Evolutionary conservation across 2,113 vertebrate genomes (phyloP).

Genomic region (Tragulus kanchil): DNA sequence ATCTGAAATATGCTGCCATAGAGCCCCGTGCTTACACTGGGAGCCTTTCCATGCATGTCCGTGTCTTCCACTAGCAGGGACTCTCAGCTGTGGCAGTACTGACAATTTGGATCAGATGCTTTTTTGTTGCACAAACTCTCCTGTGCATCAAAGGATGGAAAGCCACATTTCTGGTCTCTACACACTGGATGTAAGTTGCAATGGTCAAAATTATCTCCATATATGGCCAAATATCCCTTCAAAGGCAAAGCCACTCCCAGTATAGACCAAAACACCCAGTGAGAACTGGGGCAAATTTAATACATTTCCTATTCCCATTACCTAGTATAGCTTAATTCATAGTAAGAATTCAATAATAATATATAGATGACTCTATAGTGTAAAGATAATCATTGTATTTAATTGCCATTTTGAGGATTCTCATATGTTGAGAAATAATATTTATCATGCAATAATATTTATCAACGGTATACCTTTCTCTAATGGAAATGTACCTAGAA

Average conservation of each 20-base stretch:
- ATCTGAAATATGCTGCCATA: background rate
- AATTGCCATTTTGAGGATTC: background rate
- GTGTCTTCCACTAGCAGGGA: background rate
- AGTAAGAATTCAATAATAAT: background rate
- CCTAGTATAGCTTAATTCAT: background rate
- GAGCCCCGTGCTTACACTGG: background rate
- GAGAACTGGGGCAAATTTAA: background rate
- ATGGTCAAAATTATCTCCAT: slow-evolving; percentile 16
- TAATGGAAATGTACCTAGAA: background rate
- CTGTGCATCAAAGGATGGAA: background rate
- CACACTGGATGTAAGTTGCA: background rate
- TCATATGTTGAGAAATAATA: background rate
- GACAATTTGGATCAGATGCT: background rate
- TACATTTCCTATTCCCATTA: background rate
- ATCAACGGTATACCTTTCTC: background rate
- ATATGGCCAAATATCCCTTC: background rate
- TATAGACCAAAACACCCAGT: background rate
- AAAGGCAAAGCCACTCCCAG: background rate
- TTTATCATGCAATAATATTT: background rate
- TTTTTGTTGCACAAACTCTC: background rate
- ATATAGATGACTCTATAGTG: background rate
- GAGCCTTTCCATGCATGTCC: background rate
- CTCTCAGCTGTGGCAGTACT: background rate
- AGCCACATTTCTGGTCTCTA: background rate
- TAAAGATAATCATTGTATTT: background rate